Percentiles rank a stretch among this genome's conserved stretches.
phyloP scores from a whole-genome alignment of 2,797 vertebrate genomes.

The Tadarida brasiliensis region DNA sequence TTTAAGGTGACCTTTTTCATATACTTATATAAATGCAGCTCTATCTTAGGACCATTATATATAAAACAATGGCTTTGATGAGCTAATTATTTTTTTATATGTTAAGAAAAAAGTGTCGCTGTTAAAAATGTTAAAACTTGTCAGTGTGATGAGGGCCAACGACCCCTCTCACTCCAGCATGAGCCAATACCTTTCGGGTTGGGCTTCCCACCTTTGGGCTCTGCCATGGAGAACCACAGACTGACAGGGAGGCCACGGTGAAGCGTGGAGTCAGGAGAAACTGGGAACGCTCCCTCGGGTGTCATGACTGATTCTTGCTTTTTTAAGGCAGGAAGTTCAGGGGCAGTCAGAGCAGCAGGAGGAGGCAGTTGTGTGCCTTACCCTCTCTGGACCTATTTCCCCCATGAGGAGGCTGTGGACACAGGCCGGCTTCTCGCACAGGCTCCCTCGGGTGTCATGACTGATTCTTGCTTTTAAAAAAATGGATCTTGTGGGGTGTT shows the following conservation, averaged over 20 bases:
- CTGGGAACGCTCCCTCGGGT: rapidly evolving
- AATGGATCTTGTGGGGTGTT: not conserved
- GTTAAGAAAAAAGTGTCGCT: not conserved
- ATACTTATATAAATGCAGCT: not conserved
- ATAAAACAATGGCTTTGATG: conserved; percentile 26
- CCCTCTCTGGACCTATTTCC: too few species aligned
- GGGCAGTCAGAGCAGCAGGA: too few species aligned
- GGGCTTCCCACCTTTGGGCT: not conserved
- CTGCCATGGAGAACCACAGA: not conserved
- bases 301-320: too few species aligned
- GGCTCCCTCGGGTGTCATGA: too few species aligned
- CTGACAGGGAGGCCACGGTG: rapidly evolving
- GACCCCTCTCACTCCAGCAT: rapidly evolving
- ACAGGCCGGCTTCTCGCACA: too few species aligned
- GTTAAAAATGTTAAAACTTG: not conserved
- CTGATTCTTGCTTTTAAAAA: too few species aligned
- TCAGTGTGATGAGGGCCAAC: not conserved
- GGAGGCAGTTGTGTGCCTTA: too few species aligned
- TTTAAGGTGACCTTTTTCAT: not conserved
- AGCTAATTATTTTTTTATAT: not conserved
- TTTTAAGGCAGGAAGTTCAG: too few species aligned
- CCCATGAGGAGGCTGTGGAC: too few species aligned
- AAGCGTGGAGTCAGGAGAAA: too few species aligned
- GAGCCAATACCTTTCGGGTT: rapidly evolving
- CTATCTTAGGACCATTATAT: not conserved